Percentiles rank a stretch among this genome's conserved stretches.
Evolutionary conservation across 2,888 invertebrate species (phyloP).

Genomic region (Acrocyrtus sp.): DNA sequence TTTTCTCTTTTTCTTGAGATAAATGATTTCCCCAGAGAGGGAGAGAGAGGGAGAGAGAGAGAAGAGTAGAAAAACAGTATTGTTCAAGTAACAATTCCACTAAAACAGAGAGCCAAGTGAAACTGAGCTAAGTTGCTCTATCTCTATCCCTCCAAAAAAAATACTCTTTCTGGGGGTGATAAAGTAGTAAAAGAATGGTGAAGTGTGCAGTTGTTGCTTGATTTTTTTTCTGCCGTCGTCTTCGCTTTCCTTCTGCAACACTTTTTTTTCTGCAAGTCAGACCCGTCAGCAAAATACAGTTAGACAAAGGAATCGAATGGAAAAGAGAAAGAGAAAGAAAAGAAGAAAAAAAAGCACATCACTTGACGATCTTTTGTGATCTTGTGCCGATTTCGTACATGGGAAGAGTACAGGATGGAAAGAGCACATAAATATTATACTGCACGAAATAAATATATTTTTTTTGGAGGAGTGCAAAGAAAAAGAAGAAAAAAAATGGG

Average conservation of each 20-base stretch:
- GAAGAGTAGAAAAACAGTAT: slow-evolving; percentile 36
- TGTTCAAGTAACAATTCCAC: slow-evolving; percentile 35
- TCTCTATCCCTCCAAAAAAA: no score
- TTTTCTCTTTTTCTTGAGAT: slow-evolving; percentile 57
- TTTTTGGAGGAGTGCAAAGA: no score
- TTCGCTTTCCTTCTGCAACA: not conserved
- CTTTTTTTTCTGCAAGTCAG: not conserved
- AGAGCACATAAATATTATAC: not conserved
- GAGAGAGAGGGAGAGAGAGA: no score
- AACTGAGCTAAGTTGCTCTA: not conserved
- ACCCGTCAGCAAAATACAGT: not conserved
- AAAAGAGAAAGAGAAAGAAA: not conserved
- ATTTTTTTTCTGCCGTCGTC: not conserved
- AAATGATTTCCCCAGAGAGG: slow-evolving; percentile 64
- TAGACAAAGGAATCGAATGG: not conserved
- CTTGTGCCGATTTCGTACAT: no score
- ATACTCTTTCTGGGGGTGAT: slow-evolving; percentile 8
- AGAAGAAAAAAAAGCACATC: no score
- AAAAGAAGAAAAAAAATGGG: no score
- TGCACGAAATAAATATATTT: no score
- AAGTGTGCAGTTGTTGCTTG: slow-evolving; percentile 4
- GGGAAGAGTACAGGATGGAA: no score
- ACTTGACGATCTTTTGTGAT: not conserved
- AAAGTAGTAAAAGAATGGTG: not conserved
- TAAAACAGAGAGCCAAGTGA: slow-evolving; percentile 21